Evolutionary conservation across 2,888 invertebrate species (phyloP).

Genomic region (Andrena trimmerana): DNA sequence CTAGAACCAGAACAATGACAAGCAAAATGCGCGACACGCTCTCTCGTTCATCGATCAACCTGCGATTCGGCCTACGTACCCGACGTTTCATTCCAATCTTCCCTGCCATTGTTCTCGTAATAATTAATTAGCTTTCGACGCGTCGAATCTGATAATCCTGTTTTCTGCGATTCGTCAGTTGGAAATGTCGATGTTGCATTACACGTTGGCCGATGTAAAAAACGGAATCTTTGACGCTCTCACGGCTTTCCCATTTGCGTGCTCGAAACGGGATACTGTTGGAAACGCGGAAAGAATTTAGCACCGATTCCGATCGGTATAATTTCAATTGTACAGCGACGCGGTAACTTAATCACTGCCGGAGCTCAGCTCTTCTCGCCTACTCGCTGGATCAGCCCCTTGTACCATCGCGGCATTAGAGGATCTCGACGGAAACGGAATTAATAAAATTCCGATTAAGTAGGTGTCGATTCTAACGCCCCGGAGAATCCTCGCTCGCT

Average conservation of each 20-base stretch:
- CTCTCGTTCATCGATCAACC: slow-evolving; percentile 26
- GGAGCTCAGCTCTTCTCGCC: background rate
- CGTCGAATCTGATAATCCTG: background rate
- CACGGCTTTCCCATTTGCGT: no score
- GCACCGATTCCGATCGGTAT: background rate
- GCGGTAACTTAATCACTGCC: slow-evolving; percentile 1
- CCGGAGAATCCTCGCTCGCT: background rate
- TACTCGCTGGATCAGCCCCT: background rate
- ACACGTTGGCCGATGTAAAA: background rate
- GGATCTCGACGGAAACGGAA: slow-evolving; percentile 23
- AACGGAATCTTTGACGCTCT: background rate
- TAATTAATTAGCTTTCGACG: slow-evolving; percentile 14
- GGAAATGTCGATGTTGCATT: background rate
- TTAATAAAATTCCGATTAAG: slow-evolving; percentile 17
- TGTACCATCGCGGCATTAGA: background rate
- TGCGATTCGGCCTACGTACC: background rate
- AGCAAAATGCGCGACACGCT: slow-evolving; percentile 35
- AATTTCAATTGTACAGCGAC: background rate
- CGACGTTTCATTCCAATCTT: slow-evolving; percentile 17
- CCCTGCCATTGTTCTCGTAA: no score
- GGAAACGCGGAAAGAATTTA: background rate
- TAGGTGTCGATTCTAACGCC: background rate
- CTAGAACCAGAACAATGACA: slow-evolving; percentile 38
- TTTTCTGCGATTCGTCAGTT: background rate
- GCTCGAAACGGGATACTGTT: no score